Evolutionary conservation across 1,140 invertebrate genomes (phyloP).

Genomic region (Saxidomus purpurata): DNA sequence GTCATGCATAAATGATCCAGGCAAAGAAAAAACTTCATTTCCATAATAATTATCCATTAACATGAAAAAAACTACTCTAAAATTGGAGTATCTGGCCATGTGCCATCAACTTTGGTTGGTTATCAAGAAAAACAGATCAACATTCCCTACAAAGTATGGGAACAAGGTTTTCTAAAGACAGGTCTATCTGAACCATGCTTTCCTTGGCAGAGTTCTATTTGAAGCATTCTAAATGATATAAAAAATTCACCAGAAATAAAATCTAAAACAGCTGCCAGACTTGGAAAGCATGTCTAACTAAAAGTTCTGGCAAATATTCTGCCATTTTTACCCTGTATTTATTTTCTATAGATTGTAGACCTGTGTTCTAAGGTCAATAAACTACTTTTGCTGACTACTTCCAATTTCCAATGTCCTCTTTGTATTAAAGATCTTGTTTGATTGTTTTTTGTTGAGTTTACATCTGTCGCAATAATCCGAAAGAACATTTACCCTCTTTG

Average conservation of each 20-base stretch:
- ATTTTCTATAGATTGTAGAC: no score
- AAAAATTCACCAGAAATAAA: neutral
- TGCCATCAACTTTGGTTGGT: neutral
- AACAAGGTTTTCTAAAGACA: neutral
- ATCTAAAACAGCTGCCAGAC: neutral
- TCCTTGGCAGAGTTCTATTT: neutral
- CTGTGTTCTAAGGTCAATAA: no score
- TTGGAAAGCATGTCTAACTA: neutral
- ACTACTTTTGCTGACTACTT: no score
- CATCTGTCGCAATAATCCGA: no score
- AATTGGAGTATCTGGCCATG: neutral
- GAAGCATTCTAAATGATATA: neutral
- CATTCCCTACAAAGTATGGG: neutral
- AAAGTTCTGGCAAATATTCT: no score
- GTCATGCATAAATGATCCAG: conserved; percentile 18
- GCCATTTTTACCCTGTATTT: no score
- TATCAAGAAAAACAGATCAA: neutral
- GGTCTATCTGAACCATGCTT: neutral
- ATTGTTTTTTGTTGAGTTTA: no score
- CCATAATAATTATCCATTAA: conserved; percentile 11
- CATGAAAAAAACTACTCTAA: conserved; percentile 1
- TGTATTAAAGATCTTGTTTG: no score
- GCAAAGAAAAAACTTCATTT: neutral
- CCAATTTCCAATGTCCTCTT: no score
- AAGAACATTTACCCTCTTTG: no score